Evolutionary conservation across 2,797 vertebrate genomes (phyloP), one percentile per base, ranked within the genome.

Genomic region (Cuniculus paca): DNA sequence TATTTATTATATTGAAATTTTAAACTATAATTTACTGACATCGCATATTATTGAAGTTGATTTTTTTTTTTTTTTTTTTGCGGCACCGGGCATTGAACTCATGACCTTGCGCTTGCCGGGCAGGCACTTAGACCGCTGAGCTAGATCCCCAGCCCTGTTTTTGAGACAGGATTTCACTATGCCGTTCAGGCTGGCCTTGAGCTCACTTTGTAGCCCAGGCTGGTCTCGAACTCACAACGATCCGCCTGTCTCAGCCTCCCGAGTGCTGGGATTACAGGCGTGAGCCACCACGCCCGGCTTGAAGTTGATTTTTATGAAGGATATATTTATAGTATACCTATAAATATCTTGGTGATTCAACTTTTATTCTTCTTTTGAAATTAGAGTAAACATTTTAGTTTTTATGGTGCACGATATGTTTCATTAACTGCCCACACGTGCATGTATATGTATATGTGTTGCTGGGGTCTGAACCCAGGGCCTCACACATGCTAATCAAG

Each of bases 361-460:
- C n/a, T 63, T 96, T 80, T 81, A 56, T 80, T 96, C 45, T 80
- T 96, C 45, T 79, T 52, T 92, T 92, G 65, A 93, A 94, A 42
- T 95, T 84, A 75, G 72, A 26, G 65, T 77, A 48, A 65, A 93
- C 50, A 28, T 4, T 88, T 79, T 6, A 56, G 61, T 85, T 94
- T 96, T 96, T 81, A 13, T 77, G 54, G 14, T 84, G 22, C 54
- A 88, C 50, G 63, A 19, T 96, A 79, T 39, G n/a, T 96, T 81
- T 50, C 31, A 48, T 65, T 83, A 86, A 89, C 39, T 91, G 11
- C 50, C 16, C 9, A 36, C 26, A 13, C 2, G 13, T 75, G 14
- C 2, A 26, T 31, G 28, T 75, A 75, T 75, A 42, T 34, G 39
- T 82, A 17, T 61, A 8, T 45, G 26, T 45, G 39, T 31, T 60